These are phyloP conservation scores for Gastracanthus pulcherrimus DNA, from an alignment of 2,888 invertebrate genomes.

Conservation along the genomic window DNA sequence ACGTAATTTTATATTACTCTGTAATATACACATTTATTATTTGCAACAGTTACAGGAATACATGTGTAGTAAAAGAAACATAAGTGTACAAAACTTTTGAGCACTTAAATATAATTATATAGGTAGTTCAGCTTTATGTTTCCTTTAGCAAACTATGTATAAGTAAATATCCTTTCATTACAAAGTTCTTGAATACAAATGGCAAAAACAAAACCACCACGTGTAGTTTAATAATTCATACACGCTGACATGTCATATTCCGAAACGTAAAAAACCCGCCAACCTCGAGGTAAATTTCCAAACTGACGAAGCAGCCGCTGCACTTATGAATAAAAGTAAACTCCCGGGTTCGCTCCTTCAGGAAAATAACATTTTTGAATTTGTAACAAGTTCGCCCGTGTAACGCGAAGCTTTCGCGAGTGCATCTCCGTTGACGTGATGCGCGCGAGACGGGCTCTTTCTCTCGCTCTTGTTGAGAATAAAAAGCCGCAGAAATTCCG, in stretches of 20 bases:
- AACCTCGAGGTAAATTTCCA: neutral
- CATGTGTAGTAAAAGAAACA: too few species aligned
- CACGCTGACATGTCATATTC: neutral
- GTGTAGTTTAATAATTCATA: neutral
- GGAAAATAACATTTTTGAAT: neutral
- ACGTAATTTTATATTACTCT: too few species aligned
- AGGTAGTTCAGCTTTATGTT: too few species aligned
- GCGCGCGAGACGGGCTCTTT: neutral
- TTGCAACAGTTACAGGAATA: too few species aligned
- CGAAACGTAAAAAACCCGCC: neutral
- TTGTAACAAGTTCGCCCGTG: neutral
- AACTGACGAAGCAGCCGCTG: neutral
- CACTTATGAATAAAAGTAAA: neutral
- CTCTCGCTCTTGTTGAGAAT: neutral
- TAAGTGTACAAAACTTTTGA: too few species aligned
- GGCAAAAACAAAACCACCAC: neutral
- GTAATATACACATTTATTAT: too few species aligned
- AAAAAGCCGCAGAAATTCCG: constrained; percentile 12
- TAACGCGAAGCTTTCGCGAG: neutral
- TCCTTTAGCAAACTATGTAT: too few species aligned
- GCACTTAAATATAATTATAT: too few species aligned
- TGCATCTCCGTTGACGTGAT: neutral
- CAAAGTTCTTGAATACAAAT: neutral
- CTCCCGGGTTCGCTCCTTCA: neutral
- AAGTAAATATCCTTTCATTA: neutral